Evolutionary conservation across 2,888 invertebrate species (phyloP).

Genomic region (Machimus rusticus): DNA sequence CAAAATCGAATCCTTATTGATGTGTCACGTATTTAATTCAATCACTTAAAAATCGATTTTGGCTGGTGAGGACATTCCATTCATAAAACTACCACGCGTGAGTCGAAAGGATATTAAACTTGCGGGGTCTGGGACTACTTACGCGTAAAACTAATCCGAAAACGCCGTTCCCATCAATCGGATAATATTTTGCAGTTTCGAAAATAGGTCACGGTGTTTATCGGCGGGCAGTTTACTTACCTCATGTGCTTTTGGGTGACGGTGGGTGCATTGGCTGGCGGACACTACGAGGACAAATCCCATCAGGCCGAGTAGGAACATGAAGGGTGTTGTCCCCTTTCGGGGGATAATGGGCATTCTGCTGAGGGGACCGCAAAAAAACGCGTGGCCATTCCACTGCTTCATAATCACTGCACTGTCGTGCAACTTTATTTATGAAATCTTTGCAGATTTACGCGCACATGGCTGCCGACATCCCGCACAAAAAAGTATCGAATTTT

Average conservation of each 20-base stretch:
- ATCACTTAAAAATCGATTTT: not conserved
- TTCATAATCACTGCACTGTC: not conserved
- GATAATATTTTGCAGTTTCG: not conserved
- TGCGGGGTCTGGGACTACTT: not conserved
- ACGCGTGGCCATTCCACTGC: not conserved
- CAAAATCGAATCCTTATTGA: not conserved
- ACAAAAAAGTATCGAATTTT: not conserved
- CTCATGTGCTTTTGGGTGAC: constrained; percentile 74
- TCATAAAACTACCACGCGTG: not conserved
- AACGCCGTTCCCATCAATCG: not conserved
- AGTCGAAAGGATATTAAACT: not conserved
- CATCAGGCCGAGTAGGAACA: not conserved
- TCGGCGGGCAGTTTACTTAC: constrained; percentile 59
- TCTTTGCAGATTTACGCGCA: not conserved
- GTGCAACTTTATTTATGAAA: not conserved
- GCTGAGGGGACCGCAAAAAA: not conserved
- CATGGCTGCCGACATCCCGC: not conserved
- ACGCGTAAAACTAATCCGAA: not conserved
- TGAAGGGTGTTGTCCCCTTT: not conserved
- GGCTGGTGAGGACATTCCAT: not conserved
- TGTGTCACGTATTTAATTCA: not conserved
- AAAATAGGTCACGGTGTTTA: not conserved
- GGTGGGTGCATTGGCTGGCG: constrained; percentile 68
- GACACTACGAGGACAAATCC: constrained; percentile 41
- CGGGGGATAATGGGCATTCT: not conserved